A percentile compares a stretch with the other conserved stretches of the same genome.
Conservation (phyloP, 1,140 invertebrate species). For the Orius insidiosus region DNA sequence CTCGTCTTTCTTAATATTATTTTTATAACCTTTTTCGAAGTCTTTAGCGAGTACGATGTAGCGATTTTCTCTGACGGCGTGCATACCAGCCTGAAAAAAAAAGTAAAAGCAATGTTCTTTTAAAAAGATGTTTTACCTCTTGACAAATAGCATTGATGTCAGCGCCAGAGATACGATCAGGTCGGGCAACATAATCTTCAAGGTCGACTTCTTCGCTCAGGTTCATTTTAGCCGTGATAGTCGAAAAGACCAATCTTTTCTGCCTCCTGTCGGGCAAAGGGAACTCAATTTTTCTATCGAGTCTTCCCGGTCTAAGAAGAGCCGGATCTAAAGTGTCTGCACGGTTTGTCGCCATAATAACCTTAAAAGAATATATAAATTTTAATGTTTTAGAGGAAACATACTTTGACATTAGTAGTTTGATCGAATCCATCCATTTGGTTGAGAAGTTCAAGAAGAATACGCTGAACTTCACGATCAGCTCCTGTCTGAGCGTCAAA, state of each 20-base stretch:
- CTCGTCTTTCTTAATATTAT: conserved; percentile 99
- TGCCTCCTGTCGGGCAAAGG: conserved; percentile 93
- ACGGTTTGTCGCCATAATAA: too few species aligned
- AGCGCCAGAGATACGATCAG: conserved; percentile 95
- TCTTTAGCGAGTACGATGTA: conserved; percentile 98
- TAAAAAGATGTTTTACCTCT: conserved; percentile 68
- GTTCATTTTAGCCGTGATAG: conserved; percentile 98
- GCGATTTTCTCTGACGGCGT: conserved; percentile 95
- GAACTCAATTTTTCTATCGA: too few species aligned
- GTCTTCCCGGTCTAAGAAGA: too few species aligned
- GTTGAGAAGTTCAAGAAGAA: conserved; percentile 90
- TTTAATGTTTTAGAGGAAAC: too few species aligned
- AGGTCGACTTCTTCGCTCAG: conserved; percentile 98
- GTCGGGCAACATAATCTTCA: conserved; percentile 95
- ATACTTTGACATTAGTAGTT: conserved; percentile 97
- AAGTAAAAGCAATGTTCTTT: conserved; percentile 3
- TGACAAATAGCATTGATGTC: conserved; percentile 99
- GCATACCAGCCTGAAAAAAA: conserved; percentile 54
- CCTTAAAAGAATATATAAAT: too few species aligned
- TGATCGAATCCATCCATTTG: conserved; percentile 99
- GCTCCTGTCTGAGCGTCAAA: conserved; percentile 99
- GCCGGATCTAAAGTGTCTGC: too few species aligned
- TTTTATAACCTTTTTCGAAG: conserved; percentile 99
- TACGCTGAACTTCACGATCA: conserved; percentile 97
- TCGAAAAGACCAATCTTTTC: conserved; percentile 94